Evolutionary conservation across 2,888 invertebrate genomes (phyloP), one percentile per base, ranked within the genome.

Genomic region (Plagodis dolabraria): DNA sequence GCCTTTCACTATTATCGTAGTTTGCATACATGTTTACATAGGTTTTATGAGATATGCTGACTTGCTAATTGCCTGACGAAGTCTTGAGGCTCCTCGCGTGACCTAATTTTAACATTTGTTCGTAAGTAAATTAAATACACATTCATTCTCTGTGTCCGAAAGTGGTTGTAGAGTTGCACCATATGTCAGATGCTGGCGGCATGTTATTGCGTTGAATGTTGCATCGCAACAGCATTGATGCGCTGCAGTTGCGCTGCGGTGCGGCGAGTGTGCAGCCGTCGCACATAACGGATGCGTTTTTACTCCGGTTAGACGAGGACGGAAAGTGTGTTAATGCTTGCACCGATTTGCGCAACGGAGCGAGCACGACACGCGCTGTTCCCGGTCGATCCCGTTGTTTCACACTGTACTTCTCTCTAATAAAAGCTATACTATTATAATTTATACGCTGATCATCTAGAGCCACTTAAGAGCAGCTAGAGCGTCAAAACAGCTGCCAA

Each of bases 1-100:
- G 89, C 85, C 92, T 92, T 92, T 92, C 92, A 90, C 92, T 92
- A 89, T 91, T 88, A 87, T 87, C 85, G 81, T 80, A 83, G 80
- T 64, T 69, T 70, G 70, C 75, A 57, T 80, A 71, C 67, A 72
- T 77, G 72, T 69, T 74, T 64, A 67, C 68, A 61, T 62, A 68
- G 57, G 57, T 57, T 51, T 61, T 47, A 49, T 47, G 48, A 45
- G 22, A 48, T 54, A 51, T 12, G 35, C 40, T 47, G 2, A 47
- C 7, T 53, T 34, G 46, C 22, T 66, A 54, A 51, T 56, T 57
- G 22, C 22, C 22, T 22, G 34, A 49, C 48, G 22, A 42, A 46
- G 12, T 10, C 6, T 34, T 9, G 9, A n/a, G 9, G 36, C 10
- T 35, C 33, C 34, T 34, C 34, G 12, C 38, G 33, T 38, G 53